Percentiles rank a stretch among this genome's conserved stretches.
These are phyloP conservation scores for Sphaerophoria taeniata DNA, from an alignment of 2,888 invertebrate genomes.

Conservation along the genomic window DNA sequence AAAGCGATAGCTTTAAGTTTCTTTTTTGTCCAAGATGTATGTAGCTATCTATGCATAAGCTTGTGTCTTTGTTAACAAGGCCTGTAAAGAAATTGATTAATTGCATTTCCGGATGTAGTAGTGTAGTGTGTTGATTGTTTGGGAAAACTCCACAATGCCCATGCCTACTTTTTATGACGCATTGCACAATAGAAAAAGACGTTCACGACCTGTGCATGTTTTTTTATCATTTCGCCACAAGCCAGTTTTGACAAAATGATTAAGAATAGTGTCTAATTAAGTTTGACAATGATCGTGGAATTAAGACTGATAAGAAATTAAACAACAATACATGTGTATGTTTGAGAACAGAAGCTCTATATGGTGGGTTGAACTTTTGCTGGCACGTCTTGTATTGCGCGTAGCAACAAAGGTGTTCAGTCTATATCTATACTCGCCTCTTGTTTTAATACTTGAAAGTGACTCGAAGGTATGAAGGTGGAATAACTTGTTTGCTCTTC, in stretches of 20 bases:
- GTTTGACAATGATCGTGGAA: slow-evolving; percentile 21
- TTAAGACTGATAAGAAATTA: background rate
- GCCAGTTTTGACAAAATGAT: background rate
- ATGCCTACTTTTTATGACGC: background rate
- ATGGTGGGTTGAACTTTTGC: background rate
- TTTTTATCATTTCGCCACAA: background rate
- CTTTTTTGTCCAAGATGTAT: background rate
- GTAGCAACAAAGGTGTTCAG: slow-evolving; percentile 46
- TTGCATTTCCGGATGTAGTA: background rate
- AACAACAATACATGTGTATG: background rate
- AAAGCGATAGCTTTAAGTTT: background rate
- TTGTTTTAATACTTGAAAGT: background rate
- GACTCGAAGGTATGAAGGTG: background rate
- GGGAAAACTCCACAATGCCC: slow-evolving; percentile 27
- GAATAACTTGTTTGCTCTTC: background rate
- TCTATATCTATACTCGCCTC: too few relatives aligned
- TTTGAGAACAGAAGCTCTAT: background rate
- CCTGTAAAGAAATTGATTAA: slow-evolving; percentile 2
- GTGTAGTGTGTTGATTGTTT: background rate
- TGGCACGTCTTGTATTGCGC: slow-evolving; percentile 19
- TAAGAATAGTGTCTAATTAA: background rate
- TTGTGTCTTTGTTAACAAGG: background rate
- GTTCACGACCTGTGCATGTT: background rate
- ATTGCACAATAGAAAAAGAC: background rate
- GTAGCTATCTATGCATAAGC: too few relatives aligned